These are phyloP conservation scores for Hydroisotoma schaefferi DNA, from an alignment of 2,888 invertebrate genomes.

Conservation along the genomic window DNA sequence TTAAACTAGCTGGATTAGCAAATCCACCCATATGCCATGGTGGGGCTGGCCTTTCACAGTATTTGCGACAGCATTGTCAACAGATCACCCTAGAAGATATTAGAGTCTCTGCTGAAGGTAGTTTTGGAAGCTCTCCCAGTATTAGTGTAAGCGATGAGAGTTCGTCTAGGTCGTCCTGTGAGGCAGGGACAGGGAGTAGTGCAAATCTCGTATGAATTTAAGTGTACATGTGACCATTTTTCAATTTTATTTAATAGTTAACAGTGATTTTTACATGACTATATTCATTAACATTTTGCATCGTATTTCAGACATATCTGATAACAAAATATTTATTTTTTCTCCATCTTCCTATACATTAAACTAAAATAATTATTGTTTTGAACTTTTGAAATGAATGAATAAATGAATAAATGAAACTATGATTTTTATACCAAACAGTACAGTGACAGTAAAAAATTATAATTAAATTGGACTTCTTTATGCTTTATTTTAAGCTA, in stretches of 20 bases:
- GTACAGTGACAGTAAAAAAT: too few relatives aligned
- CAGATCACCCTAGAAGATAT: neutral
- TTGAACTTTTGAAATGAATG: neutral
- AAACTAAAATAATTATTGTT: too few relatives aligned
- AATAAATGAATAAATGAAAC: neutral
- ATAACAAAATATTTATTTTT: too few relatives aligned
- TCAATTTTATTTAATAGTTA: neutral
- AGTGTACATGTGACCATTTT: neutral
- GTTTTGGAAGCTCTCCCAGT: neutral
- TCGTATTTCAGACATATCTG: too few relatives aligned
- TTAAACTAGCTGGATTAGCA: slow-evolving; percentile 38
- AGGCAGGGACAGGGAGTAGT: neutral
- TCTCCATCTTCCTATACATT: too few relatives aligned
- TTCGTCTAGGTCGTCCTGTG: neutral
- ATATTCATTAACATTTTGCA: neutral
- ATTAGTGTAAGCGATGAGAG: neutral
- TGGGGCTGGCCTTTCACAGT: slow-evolving; percentile 4
- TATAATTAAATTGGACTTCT: too few relatives aligned
- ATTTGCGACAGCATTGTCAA: slow-evolving; percentile 1
- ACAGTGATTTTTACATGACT: neutral
- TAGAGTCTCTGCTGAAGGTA: neutral
- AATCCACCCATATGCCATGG: slow-evolving; percentile 26
- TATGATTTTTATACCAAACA: too few relatives aligned
- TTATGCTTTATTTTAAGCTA: too few relatives aligned
- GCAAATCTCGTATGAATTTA: neutral